Percentiles rank a stretch among this genome's conserved stretches.
phyloP scores from a whole-genome alignment of 2,113 vertebrate species.

The Ammodramus savannarum region DNA sequence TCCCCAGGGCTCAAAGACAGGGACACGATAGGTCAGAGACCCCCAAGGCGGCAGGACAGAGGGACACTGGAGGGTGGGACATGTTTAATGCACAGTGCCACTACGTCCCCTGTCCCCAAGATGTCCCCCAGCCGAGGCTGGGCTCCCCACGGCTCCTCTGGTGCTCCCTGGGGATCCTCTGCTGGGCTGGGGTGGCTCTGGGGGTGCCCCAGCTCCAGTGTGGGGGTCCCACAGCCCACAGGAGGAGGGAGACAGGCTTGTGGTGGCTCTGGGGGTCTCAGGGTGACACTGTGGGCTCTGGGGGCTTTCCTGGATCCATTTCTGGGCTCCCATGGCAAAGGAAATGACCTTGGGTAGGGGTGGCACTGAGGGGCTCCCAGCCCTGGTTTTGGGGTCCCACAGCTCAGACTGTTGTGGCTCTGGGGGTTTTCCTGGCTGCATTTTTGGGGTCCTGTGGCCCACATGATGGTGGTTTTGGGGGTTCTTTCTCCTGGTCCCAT shows the following conservation, averaged over 20 bases:
- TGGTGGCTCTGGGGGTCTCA: neutral
- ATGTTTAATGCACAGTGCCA: neutral
- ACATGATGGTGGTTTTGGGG: no score
- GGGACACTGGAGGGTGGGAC: neutral
- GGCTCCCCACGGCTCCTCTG: neutral
- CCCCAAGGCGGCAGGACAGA: neutral
- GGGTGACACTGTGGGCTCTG: rapidly evolving
- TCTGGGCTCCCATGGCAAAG: no score
- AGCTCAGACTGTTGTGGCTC: no score
- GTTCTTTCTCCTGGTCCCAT: no score
- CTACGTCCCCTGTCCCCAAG: neutral
- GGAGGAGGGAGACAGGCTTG: neutral
- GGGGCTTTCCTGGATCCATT: neutral
- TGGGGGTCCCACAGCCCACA: neutral
- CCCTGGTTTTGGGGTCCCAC: neutral
- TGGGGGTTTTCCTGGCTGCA: no score
- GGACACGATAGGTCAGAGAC: rapidly evolving
- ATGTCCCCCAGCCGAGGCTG: neutral
- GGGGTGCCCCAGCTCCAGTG: neutral
- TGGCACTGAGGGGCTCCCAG: neutral
- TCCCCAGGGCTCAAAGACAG: neutral
- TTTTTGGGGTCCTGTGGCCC: no score
- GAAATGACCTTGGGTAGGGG: no score
- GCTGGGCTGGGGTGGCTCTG: neutral
- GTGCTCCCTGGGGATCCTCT: neutral